A percentile compares a stretch with the other conserved stretches of the same genome.
These are phyloP conservation scores for Geococcyx californianus DNA, from an alignment of 2,113 vertebrate species.

Conservation along the genomic window DNA sequence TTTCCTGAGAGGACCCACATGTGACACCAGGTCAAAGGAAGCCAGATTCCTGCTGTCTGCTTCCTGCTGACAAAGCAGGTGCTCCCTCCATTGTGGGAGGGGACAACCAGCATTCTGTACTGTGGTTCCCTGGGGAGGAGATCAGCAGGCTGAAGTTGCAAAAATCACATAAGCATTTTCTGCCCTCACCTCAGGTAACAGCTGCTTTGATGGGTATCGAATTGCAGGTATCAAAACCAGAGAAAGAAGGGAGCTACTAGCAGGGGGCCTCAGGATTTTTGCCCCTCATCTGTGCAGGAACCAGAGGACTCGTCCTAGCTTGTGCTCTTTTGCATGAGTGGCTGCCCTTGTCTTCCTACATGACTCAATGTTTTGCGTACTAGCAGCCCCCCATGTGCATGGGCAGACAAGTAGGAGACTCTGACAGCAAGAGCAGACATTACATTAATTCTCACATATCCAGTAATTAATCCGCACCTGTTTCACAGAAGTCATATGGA, in stretches of 20 bases:
- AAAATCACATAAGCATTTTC: neutral
- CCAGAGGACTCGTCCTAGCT: neutral
- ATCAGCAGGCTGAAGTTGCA: neutral
- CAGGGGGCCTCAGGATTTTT: neutral
- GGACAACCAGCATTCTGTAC: neutral
- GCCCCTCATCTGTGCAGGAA: neutral
- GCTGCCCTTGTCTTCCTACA: neutral
- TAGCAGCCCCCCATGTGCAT: neutral
- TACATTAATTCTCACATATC: neutral
- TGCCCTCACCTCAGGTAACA: neutral
- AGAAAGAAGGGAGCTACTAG: neutral
- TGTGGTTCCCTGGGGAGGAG: neutral
- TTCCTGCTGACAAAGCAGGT: fast-evolving
- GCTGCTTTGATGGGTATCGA: neutral
- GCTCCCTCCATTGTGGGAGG: neutral
- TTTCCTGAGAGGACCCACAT: neutral
- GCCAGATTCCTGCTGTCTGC: neutral
- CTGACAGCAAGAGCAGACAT: neutral
- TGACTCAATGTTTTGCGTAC: conserved; percentile 31
- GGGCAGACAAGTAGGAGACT: conserved; percentile 18
- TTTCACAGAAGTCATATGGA: neutral
- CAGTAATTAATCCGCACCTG: neutral
- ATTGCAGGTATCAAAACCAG: neutral
- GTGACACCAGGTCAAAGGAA: neutral
- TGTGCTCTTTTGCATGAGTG: neutral